phyloP scores from a whole-genome alignment of 2,888 invertebrate genomes.

The Philopedon plagiatum region DNA sequence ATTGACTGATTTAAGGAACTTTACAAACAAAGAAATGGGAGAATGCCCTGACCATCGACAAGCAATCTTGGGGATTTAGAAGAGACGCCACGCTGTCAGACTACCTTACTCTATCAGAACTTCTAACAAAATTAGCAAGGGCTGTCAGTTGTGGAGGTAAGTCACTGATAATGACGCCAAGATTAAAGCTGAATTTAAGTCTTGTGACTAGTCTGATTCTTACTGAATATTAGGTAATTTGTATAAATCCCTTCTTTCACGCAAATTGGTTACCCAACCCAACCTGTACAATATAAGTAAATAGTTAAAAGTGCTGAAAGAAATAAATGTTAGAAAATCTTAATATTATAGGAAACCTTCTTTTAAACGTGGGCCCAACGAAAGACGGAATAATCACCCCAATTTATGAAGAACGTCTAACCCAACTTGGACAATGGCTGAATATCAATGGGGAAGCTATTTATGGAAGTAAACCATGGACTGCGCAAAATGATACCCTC shows the following conservation, averaged over 20 bases:
- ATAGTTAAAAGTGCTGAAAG: too few relatives aligned
- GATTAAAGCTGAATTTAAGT: too few relatives aligned
- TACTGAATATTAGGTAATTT: too few relatives aligned
- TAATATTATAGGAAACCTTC: conserved; percentile 75
- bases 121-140: conserved; percentile 80
- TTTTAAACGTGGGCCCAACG: conserved; percentile 91
- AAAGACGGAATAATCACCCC: conserved; percentile 89
- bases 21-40: conserved; percentile 92
- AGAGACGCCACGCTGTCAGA: conserved; percentile 79
- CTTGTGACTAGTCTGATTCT: too few relatives aligned
- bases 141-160: conserved; percentile 90
- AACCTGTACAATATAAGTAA: too few relatives aligned
- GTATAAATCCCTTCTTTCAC: too few relatives aligned
- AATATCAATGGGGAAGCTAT: conserved; percentile 87
- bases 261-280: too few relatives aligned
- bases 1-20: conserved; percentile 67
- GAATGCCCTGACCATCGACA: conserved; percentile 93
- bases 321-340: too few relatives aligned
- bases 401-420: conserved; percentile 88
- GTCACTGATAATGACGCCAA: not conserved
- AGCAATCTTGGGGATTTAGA: conserved; percentile 88
- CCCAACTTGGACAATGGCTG: conserved; percentile 87
- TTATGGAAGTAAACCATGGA: conserved; percentile 85
- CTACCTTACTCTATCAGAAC: conserved; percentile 77
- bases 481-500: conserved; percentile 83